Conservation (phyloP, 2,888 invertebrate genomes). For the Amiota mariae region DNA sequence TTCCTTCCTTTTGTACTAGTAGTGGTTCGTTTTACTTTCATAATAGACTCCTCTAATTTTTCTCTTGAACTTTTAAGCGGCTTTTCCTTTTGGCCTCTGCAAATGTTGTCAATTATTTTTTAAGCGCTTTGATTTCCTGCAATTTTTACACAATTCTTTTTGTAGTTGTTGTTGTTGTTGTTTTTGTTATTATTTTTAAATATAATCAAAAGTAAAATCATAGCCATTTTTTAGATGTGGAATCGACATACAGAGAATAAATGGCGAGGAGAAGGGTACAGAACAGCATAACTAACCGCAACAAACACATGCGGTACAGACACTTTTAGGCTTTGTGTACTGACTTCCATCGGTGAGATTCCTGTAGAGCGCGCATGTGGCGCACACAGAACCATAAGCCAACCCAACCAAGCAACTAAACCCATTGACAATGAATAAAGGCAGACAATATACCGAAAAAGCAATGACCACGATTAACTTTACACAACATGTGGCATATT, state of each 20-base stretch:
- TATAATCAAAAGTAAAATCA: slow-evolving; percentile 23
- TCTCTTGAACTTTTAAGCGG: slow-evolving; percentile 17
- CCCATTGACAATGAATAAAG: slow-evolving; percentile 11
- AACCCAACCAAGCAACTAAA: too few relatives aligned
- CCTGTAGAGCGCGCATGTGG: too few relatives aligned
- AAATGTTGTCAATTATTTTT: slow-evolving; percentile 30
- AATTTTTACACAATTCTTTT: neutral
- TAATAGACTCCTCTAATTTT: slow-evolving; percentile 16
- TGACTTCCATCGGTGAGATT: too few relatives aligned
- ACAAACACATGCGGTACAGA: too few relatives aligned
- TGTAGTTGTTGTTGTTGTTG: too few relatives aligned
- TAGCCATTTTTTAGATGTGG: slow-evolving; percentile 6
- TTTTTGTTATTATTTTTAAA: neutral
- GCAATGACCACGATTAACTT: slow-evolving; percentile 33
- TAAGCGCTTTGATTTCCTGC: slow-evolving; percentile 29
- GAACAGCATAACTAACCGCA: too few relatives aligned
- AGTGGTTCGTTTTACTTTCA: neutral
- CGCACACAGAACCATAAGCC: too few relatives aligned
- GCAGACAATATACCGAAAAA: slow-evolving; percentile 30
- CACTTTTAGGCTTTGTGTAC: too few relatives aligned
- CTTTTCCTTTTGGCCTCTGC: slow-evolving; percentile 22
- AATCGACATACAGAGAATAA: neutral
- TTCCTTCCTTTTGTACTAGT: neutral
- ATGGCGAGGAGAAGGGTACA: too few relatives aligned
- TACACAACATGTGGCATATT: slow-evolving; percentile 34